A percentile compares a stretch with the other conserved stretches of the same genome.
Conservation (phyloP, 2,113 vertebrate genomes). For the Apaloderma vittatum region DNA sequence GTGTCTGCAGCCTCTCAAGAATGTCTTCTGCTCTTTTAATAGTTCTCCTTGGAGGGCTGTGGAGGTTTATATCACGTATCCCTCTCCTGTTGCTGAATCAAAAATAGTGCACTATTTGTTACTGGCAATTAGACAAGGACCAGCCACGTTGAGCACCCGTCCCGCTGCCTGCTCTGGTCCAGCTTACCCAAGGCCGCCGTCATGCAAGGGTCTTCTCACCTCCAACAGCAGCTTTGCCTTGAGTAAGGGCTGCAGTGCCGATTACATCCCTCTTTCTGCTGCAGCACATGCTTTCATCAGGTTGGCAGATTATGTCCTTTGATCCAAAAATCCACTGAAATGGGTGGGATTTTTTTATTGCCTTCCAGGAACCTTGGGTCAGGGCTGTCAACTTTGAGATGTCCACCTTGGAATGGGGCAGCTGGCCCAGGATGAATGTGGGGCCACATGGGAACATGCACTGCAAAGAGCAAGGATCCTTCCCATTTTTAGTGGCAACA, state of each 20-base stretch:
- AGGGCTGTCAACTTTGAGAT: neutral
- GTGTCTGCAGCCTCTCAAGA: slow-evolving; percentile 53
- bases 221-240: neutral
- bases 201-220: neutral
- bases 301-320: neutral
- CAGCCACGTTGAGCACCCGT: neutral
- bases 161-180: accelerated
- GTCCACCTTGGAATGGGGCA: neutral
- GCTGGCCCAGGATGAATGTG: neutral
- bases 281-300: neutral
- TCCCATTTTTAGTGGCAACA: neutral
- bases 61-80: slow-evolving; percentile 55
- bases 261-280: neutral
- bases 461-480: neutral
- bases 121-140: neutral
- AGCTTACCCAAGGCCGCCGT: neutral
- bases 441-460: neutral
- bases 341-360: neutral
- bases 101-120: slow-evolving; percentile 62
- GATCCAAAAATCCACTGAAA: neutral
- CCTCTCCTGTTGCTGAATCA: slow-evolving; percentile 31
- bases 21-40: slow-evolving; percentile 75
- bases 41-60: slow-evolving; percentile 17
- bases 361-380: neutral
- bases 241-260: neutral